Evolutionary conservation across 2,888 invertebrate genomes (phyloP).

Genomic region (Drosophila tripunctata): DNA sequence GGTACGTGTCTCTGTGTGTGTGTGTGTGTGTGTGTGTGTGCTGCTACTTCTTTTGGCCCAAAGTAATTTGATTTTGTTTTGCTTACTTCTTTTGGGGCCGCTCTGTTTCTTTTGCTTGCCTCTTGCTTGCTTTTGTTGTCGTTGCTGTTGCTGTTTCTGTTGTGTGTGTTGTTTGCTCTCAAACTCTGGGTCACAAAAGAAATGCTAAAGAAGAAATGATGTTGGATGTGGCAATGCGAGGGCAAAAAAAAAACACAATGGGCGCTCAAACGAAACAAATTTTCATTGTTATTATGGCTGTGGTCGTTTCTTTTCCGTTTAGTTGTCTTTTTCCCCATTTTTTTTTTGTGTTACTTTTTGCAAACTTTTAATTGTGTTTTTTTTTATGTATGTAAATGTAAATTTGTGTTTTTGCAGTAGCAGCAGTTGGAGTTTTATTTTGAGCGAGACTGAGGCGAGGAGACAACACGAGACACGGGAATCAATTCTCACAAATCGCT

Average conservation of each 20-base stretch:
- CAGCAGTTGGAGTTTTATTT: constrained; percentile 16
- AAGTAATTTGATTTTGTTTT: constrained; percentile 52
- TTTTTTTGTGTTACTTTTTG: constrained; percentile 38
- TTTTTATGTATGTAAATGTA: constrained; percentile 36
- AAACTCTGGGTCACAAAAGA: constrained; percentile 56
- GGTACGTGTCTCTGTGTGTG: constrained; percentile 6
- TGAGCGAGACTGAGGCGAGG: constrained; percentile 21
- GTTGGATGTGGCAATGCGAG: constrained; percentile 40
- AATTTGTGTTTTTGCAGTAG: constrained; percentile 24
- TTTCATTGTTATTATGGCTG: constrained; percentile 65
- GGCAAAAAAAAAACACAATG: constrained; percentile 48
- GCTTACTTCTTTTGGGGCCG: constrained; percentile 49
- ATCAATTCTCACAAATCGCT: constrained; percentile 30
- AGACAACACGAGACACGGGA: constrained; percentile 18
- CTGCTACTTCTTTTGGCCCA: constrained; percentile 23
- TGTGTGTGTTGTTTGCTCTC: constrained; percentile 25
- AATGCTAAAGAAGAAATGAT: constrained; percentile 28
- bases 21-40: constrained; percentile 11
- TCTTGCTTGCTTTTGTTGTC: constrained; percentile 8
- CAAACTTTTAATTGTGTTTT: constrained; percentile 52
- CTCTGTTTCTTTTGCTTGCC: constrained; percentile 24
- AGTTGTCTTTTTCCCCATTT: constrained; percentile 29
- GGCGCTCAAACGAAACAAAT: constrained; percentile 66
- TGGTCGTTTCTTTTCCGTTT: constrained; percentile 55
- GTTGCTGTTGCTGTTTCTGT: too few relatives aligned